These are phyloP conservation scores for Montipora efflorescens DNA, from an alignment of 64 coral and sea anemone genomes.

Conservation along the genomic window DNA sequence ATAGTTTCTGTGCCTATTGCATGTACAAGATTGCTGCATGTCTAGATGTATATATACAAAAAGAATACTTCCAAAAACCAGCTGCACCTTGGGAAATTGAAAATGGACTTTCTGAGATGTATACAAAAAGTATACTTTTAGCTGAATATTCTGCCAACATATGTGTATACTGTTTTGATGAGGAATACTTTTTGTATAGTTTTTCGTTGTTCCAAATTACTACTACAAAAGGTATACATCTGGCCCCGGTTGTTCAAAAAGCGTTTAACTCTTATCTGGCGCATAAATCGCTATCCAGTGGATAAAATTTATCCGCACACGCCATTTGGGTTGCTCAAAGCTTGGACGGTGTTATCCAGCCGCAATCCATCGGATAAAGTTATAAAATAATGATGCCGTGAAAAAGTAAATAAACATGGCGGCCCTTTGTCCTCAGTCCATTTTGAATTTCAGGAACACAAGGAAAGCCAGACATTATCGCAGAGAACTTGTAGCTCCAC, in stretches of 20 bases:
- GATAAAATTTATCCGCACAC: conserved; percentile 26
- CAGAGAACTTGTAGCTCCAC: neutral
- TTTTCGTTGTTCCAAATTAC: neutral
- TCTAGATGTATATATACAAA: neutral
- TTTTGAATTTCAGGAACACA: neutral
- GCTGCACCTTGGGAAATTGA: neutral
- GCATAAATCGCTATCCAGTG: neutral
- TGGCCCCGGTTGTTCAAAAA: conserved; percentile 16
- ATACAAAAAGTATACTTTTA: conserved; percentile 66
- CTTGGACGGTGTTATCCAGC: conserved; percentile 25
- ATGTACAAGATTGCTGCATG: neutral
- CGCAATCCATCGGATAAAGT: conserved; percentile 56
- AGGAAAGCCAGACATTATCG: conserved; percentile 11
- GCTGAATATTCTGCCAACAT: conserved; percentile 18
- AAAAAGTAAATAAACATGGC: conserved; percentile 32
- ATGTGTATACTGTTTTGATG: conserved; percentile 2
- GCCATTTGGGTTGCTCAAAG: conserved; percentile 40
- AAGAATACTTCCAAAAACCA: neutral
- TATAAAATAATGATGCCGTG: conserved; percentile 11
- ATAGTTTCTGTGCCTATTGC: neutral
- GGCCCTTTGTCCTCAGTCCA: neutral
- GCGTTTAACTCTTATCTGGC: neutral
- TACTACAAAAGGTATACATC: neutral
- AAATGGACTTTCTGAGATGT: conserved; percentile 9
- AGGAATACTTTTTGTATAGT: conserved; percentile 40